phyloP scores from a whole-genome alignment of 2,113 vertebrate species.

The Atlantisia rogersi region DNA sequence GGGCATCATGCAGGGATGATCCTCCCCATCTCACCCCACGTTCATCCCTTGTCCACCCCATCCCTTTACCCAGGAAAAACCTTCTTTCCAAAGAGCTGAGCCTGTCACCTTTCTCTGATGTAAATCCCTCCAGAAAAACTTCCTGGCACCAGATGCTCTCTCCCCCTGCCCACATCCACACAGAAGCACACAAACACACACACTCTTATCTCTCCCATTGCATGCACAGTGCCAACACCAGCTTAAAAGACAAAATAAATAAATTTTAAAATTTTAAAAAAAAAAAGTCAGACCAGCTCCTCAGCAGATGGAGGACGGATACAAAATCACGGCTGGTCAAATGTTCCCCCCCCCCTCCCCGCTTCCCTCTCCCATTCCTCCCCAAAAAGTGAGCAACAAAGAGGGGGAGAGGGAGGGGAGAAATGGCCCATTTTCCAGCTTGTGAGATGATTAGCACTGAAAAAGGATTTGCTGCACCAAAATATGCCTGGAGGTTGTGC shows the following conservation, averaged over 20 bases:
- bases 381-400: conserved; percentile 53
- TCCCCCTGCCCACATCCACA: background rate
- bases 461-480: conserved; percentile 18
- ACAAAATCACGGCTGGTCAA: background rate
- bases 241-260: background rate
- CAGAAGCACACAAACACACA: background rate
- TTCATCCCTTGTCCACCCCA: too few relatives aligned
- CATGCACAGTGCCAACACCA: background rate
- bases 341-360: background rate
- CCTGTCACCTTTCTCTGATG: rapidly evolving
- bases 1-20: rapidly evolving
- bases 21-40: too few relatives aligned
- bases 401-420: conserved; percentile 43
- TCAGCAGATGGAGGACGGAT: conserved; percentile 38
- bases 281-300: background rate
- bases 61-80: rapidly evolving
- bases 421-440: conserved; percentile 67
- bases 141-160: background rate
- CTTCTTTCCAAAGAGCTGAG: background rate
- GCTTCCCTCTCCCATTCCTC: conserved; percentile 15
- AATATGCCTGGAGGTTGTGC: conserved; percentile 40
- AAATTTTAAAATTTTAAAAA: too few relatives aligned
- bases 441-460: conserved; percentile 56
- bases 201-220: background rate
- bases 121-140: background rate